A percentile compares a stretch with the other conserved stretches of the same genome.
Evolutionary conservation across 2,888 invertebrate species (phyloP).

Genomic region (Ferrisia virgata): DNA sequence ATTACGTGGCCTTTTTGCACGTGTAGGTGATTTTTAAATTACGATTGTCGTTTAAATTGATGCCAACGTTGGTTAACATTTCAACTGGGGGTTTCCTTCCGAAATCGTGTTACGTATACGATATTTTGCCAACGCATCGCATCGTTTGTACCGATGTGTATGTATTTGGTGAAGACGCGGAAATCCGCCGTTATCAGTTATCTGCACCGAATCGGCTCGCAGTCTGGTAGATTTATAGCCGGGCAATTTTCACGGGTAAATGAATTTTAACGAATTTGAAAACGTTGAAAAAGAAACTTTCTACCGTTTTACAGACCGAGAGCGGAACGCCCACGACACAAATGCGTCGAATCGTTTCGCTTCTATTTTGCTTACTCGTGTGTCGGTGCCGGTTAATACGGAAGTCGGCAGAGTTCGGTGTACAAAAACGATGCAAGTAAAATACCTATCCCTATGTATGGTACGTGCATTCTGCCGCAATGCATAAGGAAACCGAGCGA

Average conservation of each 20-base stretch:
- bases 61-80: background rate
- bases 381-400: background rate
- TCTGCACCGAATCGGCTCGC: background rate
- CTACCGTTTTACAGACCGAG: background rate
- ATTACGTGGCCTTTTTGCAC: background rate
- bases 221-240: background rate
- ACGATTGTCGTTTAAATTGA: background rate
- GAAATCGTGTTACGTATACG: background rate
- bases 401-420: too few relatives aligned
- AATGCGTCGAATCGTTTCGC: background rate
- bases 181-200: background rate
- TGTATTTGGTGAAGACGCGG: background rate
- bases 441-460: too few relatives aligned
- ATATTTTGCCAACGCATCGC: background rate
- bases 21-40: background rate
- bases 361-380: background rate
- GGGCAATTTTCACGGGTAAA: constrained; percentile 1
- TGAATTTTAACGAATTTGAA: background rate
- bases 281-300: background rate
- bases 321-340: background rate
- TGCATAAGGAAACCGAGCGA: background rate
- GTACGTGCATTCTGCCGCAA: background rate
- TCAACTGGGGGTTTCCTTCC: background rate
- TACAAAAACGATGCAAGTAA: too few relatives aligned
- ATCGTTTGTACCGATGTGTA: background rate